Base-by-base conservation (phyloP, 2,113 vertebrate species). In the Hiodon alosoides region DNA sequence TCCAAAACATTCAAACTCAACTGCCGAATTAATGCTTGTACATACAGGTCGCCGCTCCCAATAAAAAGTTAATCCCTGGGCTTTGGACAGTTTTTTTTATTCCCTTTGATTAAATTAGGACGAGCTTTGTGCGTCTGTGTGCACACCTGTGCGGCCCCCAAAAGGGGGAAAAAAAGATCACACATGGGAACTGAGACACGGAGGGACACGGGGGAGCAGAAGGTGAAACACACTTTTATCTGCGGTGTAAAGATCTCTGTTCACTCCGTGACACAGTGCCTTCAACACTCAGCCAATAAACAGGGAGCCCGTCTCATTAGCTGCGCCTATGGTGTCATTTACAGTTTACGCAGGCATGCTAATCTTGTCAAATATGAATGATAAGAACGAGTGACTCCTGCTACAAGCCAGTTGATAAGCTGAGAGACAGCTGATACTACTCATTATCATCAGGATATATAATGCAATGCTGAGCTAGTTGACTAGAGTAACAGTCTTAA, bases 1-100 rank as follows among this genome's bases (percentile, higher is more conserved):
- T 67, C 31, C 62, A 48, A 66, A 66, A 53, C 62, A 64, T 67
- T 66, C 72, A 67, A 53, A 55, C 31, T 59, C 62, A 66, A 74
- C 16, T 47, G 72, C 51, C 3, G 47, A 62, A 60, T 64, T 52
- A 60, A 6, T 46, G 47, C 71, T 52, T 5, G 8, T 62, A 60
- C 71, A 51, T 62, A 52, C 57, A 72, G 59, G 71, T 72, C n/a
- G 10, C 58, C 2, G 46, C 47, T 31, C 46, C 67, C 6, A 53
- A 53, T 17, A 62, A 62, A 73, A 73, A 61, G 57, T 59, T 71
- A 48, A 59, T 11, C 57, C 46, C 2, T 16, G 47, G 13, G 57
- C 46, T 72, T 54, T 60, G 31, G 55, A n/a, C 31, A 2, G 31
- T 31, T 5, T 61, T 14, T 72, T 10, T 57, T 31, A 46, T 71